Evolutionary conservation across 2,888 invertebrate genomes (phyloP).

Genomic region (Thecophora atra): DNA sequence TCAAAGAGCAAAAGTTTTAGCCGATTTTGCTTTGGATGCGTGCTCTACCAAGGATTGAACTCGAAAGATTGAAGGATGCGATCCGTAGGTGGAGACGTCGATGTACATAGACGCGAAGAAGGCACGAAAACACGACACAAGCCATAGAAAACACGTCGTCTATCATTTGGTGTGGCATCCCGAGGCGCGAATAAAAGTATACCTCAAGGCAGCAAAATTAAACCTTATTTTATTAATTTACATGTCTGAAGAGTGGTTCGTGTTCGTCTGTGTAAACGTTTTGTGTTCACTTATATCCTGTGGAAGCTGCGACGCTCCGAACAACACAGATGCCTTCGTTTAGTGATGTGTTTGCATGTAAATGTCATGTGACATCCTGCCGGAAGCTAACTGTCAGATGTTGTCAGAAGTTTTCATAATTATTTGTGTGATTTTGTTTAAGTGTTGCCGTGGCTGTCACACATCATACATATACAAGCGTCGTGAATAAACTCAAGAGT

Average conservation of each 20-base stretch:
- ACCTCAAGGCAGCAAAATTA: neutral
- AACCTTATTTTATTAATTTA: slow-evolving; percentile 20
- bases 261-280: neutral
- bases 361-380: slow-evolving; percentile 13
- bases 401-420: slow-evolving; percentile 10
- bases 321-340: neutral
- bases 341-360: neutral
- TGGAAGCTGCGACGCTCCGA: neutral
- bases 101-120: too few species aligned
- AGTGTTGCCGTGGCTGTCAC: neutral
- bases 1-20: slow-evolving; percentile 5
- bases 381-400: slow-evolving; percentile 3
- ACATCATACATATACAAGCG: neutral
- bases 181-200: slow-evolving; percentile 4
- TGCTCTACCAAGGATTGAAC: too few species aligned
- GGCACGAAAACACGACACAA: too few species aligned
- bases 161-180: neutral
- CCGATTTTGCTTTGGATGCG: neutral
- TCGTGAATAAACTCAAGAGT: neutral
- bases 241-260: neutral
- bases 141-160: too few species aligned
- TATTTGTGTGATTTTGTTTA: slow-evolving; percentile 12
- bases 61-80: too few species aligned
- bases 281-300: neutral
- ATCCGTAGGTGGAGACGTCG: too few species aligned